phyloP scores from a whole-genome alignment of 2,113 vertebrate genomes.

The Cynoglossus semilaevis region DNA sequence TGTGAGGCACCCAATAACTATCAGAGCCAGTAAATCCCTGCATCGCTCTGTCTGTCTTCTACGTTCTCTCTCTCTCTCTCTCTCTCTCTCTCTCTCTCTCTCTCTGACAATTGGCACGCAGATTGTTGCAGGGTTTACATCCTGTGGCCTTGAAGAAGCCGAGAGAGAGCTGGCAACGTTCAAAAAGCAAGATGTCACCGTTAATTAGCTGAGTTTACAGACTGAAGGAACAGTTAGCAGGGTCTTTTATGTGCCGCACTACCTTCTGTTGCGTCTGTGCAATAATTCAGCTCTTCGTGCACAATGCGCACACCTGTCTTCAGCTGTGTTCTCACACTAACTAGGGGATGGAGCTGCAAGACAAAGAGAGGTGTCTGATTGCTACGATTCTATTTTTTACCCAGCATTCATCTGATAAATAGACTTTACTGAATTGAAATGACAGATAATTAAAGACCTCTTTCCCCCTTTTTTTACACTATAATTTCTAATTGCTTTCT shows the following conservation, averaged over 20 bases:
- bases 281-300: constrained; percentile 39
- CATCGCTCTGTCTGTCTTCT: constrained; percentile 46
- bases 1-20: constrained; percentile 51
- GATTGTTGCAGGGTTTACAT: constrained; percentile 49
- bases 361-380: constrained; percentile 36
- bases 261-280: constrained; percentile 37
- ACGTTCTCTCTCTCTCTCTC: constrained; percentile 48
- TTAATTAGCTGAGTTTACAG: constrained; percentile 72
- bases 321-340: constrained; percentile 36
- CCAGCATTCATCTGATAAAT: constrained; percentile 37
- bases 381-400: constrained; percentile 44
- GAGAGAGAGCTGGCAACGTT: constrained; percentile 46
- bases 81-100: constrained; percentile 49
- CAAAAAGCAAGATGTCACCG: constrained; percentile 52
- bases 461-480: constrained; percentile 31
- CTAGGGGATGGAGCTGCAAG: constrained; percentile 19
- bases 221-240: constrained; percentile 47
- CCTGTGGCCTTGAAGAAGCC: constrained; percentile 55
- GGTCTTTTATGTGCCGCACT: constrained; percentile 47
- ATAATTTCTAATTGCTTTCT: constrained; percentile 50
- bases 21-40: constrained; percentile 62
- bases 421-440: constrained; percentile 52
- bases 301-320: constrained; percentile 38
- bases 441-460: constrained; percentile 15
- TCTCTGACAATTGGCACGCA: constrained; percentile 55